These are phyloP conservation scores for Drosophila mayaguana DNA, from an alignment of 2,888 invertebrate genomes.

Conservation along the genomic window DNA sequence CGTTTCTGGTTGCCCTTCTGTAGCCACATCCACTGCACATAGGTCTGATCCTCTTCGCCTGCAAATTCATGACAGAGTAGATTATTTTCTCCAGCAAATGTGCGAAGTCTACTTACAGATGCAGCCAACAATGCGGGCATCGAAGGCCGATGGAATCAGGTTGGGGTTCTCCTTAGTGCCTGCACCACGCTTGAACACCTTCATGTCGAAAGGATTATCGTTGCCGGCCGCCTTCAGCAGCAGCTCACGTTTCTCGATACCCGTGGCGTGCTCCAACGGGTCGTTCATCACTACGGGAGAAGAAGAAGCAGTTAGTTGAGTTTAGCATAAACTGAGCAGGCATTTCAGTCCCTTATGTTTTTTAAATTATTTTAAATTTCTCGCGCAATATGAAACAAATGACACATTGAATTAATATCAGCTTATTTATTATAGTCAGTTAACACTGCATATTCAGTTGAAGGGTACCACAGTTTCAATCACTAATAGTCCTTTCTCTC, in stretches of 20 bases:
- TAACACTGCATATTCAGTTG: not conserved
- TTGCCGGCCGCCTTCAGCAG: slow-evolving; percentile 94
- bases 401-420: not conserved
- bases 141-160: slow-evolving; percentile 95
- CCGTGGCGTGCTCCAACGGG: slow-evolving; percentile 96
- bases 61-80: slow-evolving; percentile 19
- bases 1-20: slow-evolving; percentile 95
- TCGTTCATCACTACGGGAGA: slow-evolving; percentile 90
- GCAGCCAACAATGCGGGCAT: slow-evolving; percentile 96
- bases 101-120: slow-evolving; percentile 89
- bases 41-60: slow-evolving; percentile 95
- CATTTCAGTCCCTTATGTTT: not conserved
- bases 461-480: not conserved
- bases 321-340: slow-evolving; percentile 7
- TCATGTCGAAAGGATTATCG: slow-evolving; percentile 94
- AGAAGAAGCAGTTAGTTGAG: not conserved
- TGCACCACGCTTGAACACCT: slow-evolving; percentile 91
- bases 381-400: not conserved
- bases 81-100: not conserved
- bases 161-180: slow-evolving; percentile 95
- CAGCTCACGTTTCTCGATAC: slow-evolving; percentile 95
- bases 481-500: not conserved
- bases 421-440: not conserved
- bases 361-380: too few relatives aligned
- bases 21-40: slow-evolving; percentile 97